Conservation (phyloP, 2,797 vertebrate genomes). For the Falco cherrug region DNA sequence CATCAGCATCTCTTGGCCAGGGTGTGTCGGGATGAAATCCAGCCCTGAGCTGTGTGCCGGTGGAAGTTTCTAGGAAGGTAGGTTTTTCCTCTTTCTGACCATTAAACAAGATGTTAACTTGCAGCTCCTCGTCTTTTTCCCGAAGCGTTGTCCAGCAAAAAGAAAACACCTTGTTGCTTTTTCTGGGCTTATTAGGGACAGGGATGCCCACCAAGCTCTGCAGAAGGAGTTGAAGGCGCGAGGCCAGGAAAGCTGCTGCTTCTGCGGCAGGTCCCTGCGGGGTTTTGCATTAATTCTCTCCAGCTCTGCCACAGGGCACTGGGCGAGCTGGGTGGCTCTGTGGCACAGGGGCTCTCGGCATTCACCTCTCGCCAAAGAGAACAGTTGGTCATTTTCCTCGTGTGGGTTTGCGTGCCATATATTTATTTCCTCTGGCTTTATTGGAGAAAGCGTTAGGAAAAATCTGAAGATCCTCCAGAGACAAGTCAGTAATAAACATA, state of each 20-base stretch:
- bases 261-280: neutral
- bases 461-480: neutral
- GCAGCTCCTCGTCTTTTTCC: neutral
- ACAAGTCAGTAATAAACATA: neutral
- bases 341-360: fast-evolving
- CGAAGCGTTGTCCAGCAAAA: neutral
- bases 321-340: neutral
- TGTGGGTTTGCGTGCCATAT: neutral
- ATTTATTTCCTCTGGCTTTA: neutral
- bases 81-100: neutral
- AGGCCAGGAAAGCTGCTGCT: neutral
- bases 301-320: neutral
- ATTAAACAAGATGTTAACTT: neutral
- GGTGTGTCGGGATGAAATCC: neutral
- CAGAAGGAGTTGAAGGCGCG: neutral
- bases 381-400: fast-evolving
- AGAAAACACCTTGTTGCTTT: neutral
- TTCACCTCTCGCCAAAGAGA: neutral
- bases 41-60: neutral
- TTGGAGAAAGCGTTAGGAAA: neutral
- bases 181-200: neutral
- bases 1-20: neutral
- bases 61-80: neutral
- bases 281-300: neutral
- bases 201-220: neutral